A percentile compares a stretch with the other conserved stretches of the same genome.
phyloP scores from a whole-genome alignment of 2,888 invertebrate species.

The Adela reaumurella region DNA sequence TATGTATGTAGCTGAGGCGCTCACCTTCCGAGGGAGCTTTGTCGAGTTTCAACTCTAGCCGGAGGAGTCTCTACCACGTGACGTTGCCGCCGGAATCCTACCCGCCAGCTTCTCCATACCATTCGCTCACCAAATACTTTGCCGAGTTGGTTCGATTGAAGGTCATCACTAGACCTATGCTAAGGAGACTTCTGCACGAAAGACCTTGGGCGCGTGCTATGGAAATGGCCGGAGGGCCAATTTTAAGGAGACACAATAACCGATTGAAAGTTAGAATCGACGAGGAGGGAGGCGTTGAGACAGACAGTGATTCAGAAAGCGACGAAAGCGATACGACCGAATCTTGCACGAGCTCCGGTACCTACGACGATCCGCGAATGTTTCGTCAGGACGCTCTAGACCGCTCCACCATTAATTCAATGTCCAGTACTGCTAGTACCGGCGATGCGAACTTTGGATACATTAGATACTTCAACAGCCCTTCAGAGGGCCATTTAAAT shows the following conservation, averaged over 20 bases:
- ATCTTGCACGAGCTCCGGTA: constrained; percentile 34
- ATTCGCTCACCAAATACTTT: constrained; percentile 72
- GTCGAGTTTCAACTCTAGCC: constrained; percentile 51
- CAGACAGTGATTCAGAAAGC: constrained; percentile 43
- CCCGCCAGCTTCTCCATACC: constrained; percentile 74
- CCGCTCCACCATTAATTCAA: constrained; percentile 36
- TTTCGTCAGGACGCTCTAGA: constrained; percentile 61
- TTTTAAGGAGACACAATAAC: constrained; percentile 42
- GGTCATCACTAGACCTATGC: constrained; percentile 65
- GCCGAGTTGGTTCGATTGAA: constrained; percentile 70
- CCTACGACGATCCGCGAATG: constrained; percentile 29
- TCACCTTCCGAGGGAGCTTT: constrained; percentile 53
- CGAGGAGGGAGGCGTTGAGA: constrained; percentile 37
- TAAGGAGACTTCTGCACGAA: constrained; percentile 71
- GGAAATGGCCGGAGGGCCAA: constrained; percentile 42
- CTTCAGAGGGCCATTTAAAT: constrained; percentile 33
- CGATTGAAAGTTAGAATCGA: constrained; percentile 38
- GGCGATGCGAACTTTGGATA: constrained; percentile 63
- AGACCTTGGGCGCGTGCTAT: constrained; percentile 49
- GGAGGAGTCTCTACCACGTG: constrained; percentile 54
- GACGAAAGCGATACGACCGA: constrained; percentile 37
- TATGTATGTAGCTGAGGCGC: constrained; percentile 39
- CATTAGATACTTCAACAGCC: constrained; percentile 58
- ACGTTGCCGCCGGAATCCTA: constrained; percentile 71
- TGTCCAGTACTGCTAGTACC: constrained; percentile 50